A percentile compares a stretch with the other conserved stretches of the same genome.
phyloP scores from a whole-genome alignment of 2,113 vertebrate species.

The Pitta sordida region DNA sequence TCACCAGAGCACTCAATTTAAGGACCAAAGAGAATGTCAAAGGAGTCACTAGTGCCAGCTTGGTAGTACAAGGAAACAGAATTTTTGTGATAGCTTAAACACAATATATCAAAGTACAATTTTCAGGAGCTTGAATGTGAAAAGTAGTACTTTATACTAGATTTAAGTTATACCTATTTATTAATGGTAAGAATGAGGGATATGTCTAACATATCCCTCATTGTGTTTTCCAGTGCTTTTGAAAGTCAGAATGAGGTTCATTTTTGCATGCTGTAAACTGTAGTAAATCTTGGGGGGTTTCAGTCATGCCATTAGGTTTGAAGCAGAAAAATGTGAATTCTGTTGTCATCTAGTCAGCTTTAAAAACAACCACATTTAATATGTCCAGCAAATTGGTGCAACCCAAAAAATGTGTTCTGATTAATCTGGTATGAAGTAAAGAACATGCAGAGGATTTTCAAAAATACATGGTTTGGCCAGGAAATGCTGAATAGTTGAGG shows the following conservation, averaged over 20 bases:
- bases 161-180: not conserved
- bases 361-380: not conserved
- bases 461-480: not conserved
- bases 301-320: not conserved
- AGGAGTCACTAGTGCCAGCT: not conserved
- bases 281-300: not conserved
- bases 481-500: not conserved
- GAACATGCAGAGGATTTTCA: not conserved
- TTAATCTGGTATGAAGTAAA: not conserved
- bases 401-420: not conserved
- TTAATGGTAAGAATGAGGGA: not conserved
- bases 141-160: not conserved
- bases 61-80: not conserved
- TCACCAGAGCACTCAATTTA: not conserved
- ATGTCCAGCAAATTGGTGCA: not conserved
- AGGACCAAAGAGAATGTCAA: not conserved
- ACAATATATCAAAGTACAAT: not conserved
- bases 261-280: not conserved
- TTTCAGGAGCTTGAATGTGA: not conserved
- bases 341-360: not conserved
- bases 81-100: not conserved
- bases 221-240: not conserved
- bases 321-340: not conserved
- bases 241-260: not conserved
- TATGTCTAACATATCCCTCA: not conserved